Conservation (phyloP, 2,888 invertebrate species). For the Brachypterus glaber region DNA sequence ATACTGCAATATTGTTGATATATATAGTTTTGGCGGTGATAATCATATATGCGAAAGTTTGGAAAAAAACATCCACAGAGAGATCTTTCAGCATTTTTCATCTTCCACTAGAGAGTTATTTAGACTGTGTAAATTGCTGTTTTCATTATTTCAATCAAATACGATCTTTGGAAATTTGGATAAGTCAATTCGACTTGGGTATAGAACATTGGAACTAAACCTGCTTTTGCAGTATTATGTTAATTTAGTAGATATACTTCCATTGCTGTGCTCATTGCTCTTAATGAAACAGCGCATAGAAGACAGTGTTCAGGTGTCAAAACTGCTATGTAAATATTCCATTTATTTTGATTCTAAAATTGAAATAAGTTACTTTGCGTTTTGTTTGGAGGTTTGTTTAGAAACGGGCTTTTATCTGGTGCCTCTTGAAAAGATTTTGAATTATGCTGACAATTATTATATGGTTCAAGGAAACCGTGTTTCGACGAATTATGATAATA, state of each 20-base stretch:
- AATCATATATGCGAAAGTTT: conserved; percentile 38
- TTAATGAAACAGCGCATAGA: conserved; percentile 41
- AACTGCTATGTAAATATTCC: conserved; percentile 32
- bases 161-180: conserved; percentile 37
- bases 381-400: conserved; percentile 48
- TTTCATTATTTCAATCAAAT: conserved; percentile 41
- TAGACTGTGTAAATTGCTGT: conserved; percentile 41
- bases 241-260: conserved; percentile 41
- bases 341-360: conserved; percentile 31
- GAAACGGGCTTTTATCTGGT: conserved; percentile 50
- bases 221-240: conserved; percentile 40
- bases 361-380: conserved; percentile 46
- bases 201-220: conserved; percentile 40
- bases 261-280: conserved; percentile 42
- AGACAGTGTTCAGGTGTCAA: conserved; percentile 44
- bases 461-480: conserved; percentile 13
- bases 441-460: conserved; percentile 37
- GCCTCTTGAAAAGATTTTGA: conserved; percentile 40
- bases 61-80: conserved; percentile 28
- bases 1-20: conserved; percentile 42
- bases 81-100: conserved; percentile 22
- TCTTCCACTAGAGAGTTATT: conserved; percentile 42
- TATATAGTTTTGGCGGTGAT: conserved; percentile 41
- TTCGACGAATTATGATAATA: conserved; percentile 15
- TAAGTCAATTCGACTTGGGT: conserved; percentile 39